A percentile compares a stretch with the other conserved stretches of the same genome.
These are phyloP conservation scores for Melanotaenia maccullochi DNA, from an alignment of 2,797 vertebrate genomes.

Conservation along the genomic window DNA sequence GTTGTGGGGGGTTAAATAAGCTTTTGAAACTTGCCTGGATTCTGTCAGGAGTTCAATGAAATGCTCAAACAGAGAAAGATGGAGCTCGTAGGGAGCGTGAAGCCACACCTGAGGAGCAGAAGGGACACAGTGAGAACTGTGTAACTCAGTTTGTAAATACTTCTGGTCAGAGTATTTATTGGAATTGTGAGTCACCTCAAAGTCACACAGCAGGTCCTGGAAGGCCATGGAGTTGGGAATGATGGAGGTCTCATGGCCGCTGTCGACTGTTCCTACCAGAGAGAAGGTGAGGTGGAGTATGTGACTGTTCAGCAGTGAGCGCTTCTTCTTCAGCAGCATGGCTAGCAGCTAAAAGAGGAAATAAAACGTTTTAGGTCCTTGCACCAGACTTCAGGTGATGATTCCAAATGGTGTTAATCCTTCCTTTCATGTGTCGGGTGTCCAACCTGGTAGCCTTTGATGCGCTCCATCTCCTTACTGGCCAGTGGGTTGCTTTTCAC, in stretches of 20 bases:
- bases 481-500: conserved; percentile 97
- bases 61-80: conserved; percentile 97
- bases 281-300: conserved; percentile 99
- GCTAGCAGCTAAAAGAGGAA: conserved; percentile 86
- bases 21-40: conserved; percentile 87
- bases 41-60: conserved; percentile 98
- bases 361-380: background rate
- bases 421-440: background rate
- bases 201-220: conserved; percentile 98
- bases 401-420: too few relatives aligned
- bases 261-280: conserved; percentile 97
- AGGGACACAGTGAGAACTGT: conserved; percentile 21
- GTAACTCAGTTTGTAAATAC: background rate
- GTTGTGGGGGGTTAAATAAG: background rate
- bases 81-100: conserved; percentile 97
- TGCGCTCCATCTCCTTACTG: conserved; percentile 99
- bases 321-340: conserved; percentile 98
- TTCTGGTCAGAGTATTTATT: background rate
- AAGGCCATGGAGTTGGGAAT: conserved; percentile 98
- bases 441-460: conserved; percentile 96
- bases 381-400: too few relatives aligned
- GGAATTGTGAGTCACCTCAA: conserved; percentile 84
- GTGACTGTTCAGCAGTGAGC: conserved; percentile 96
- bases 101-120: conserved; percentile 92
- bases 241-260: conserved; percentile 97